phyloP scores from a whole-genome alignment of 2,888 invertebrate genomes.

The Micoletzkya japonica region DNA sequence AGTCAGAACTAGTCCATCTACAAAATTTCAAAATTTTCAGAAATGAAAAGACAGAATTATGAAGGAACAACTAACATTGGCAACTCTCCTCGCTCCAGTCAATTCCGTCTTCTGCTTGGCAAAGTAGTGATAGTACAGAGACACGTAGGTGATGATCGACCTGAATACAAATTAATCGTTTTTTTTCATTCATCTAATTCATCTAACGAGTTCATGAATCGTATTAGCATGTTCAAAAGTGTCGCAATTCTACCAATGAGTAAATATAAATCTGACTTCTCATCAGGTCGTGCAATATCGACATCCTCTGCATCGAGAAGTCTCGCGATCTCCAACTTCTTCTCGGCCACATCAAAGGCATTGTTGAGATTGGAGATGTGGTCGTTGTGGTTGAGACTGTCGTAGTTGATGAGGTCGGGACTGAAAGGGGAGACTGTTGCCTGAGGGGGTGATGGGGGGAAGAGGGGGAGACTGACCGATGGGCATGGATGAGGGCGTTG shows the following conservation, averaged over 20 bases:
- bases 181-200: no score
- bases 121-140: constrained; percentile 98
- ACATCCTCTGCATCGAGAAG: constrained; percentile 95
- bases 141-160: constrained; percentile 96
- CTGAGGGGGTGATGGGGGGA: no score
- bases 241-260: no score
- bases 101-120: constrained; percentile 98
- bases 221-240: no score
- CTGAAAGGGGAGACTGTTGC: no score
- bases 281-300: constrained; percentile 76
- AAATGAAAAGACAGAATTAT: no score
- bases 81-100: constrained; percentile 93
- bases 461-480: constrained; percentile 67
- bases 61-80: constrained; percentile 77
- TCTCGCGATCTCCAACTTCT: constrained; percentile 84
- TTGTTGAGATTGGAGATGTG: constrained; percentile 94
- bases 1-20: background rate
- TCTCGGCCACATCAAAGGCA: constrained; percentile 92
- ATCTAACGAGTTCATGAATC: no score
- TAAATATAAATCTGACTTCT: no score
- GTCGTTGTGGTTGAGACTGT: constrained; percentile 77
- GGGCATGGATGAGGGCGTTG: constrained; percentile 96
- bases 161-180: constrained; percentile 71
- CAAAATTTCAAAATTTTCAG: background rate
- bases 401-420: constrained; percentile 80